A percentile compares a stretch with the other conserved stretches of the same genome.
Evolutionary conservation across 1,140 invertebrate genomes (phyloP).

Genomic region (Bilobella aurantiaca): DNA sequence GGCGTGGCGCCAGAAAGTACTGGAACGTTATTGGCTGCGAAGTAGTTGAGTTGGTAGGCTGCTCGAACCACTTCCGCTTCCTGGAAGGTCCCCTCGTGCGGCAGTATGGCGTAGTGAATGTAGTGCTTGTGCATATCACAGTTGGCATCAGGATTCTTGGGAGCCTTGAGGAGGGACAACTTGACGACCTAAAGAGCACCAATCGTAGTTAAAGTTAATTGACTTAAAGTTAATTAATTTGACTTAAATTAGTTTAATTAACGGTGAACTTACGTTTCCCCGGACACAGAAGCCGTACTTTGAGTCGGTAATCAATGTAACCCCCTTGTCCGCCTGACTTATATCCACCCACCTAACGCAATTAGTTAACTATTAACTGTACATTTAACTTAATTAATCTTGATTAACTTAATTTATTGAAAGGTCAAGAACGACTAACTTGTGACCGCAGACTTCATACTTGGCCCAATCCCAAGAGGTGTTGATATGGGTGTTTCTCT

Average conservation of each 20-base stretch:
- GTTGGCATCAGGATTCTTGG: constrained; percentile 45
- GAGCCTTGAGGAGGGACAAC: constrained; percentile 44
- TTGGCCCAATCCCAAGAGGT: constrained; percentile 49
- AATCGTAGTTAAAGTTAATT: background rate
- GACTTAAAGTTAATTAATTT: too few species aligned
- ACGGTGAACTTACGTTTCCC: constrained; percentile 36
- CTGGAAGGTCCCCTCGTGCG: constrained; percentile 39
- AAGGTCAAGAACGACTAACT: too few species aligned
- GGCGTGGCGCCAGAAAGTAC: background rate
- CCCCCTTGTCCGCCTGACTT: constrained; percentile 45
- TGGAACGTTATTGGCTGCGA: constrained; percentile 22
- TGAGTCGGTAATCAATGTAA: constrained; percentile 47
- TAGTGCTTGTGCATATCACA: constrained; percentile 46
- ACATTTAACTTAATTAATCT: background rate
- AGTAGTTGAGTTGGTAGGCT: constrained; percentile 28
- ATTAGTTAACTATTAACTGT: background rate
- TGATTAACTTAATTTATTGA: too few species aligned
- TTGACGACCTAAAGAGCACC: constrained; percentile 33
- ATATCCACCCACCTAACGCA: constrained; percentile 44
- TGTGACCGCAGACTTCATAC: constrained; percentile 48
- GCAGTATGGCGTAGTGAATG: constrained; percentile 47
- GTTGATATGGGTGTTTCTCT: constrained; percentile 46
- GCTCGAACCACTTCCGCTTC: constrained; percentile 23
- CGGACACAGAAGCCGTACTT: constrained; percentile 47
- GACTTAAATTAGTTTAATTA: too few species aligned